A percentile compares a stretch with the other conserved stretches of the same genome.
phyloP scores from a whole-genome alignment of 2,797 vertebrate genomes.

The Oreochromis mossambicus region DNA sequence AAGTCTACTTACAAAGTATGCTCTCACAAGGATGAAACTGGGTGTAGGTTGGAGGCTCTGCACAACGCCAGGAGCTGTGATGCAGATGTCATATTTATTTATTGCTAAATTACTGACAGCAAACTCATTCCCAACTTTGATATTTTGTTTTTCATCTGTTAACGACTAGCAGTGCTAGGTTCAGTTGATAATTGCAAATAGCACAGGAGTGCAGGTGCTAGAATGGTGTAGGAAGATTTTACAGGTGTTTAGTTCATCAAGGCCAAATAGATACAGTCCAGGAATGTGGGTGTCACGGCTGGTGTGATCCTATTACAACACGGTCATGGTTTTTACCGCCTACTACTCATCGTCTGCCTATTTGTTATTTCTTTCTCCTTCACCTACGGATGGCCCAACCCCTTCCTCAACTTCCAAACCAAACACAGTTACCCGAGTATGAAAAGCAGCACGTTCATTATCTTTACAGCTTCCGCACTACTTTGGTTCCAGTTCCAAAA shows the following conservation, averaged over 20 bases:
- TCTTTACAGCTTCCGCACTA: constrained; percentile 10
- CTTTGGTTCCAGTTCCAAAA: not conserved
- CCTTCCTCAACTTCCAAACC: not conserved
- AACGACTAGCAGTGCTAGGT: not conserved
- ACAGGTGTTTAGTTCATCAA: not conserved
- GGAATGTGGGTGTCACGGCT: not conserved
- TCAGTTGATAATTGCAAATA: not conserved
- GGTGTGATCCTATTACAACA: not conserved
- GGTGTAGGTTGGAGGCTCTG: not conserved
- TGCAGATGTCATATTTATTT: not conserved
- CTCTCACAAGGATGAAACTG: not conserved
- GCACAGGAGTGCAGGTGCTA: not conserved
- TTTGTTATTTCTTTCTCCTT: not conserved
- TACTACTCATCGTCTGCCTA: not conserved
- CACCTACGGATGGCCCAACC: not conserved
- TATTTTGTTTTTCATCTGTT: not conserved
- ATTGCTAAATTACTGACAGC: not conserved
- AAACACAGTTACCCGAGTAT: constrained; percentile 13
- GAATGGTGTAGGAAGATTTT: not conserved
- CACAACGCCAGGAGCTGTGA: not conserved
- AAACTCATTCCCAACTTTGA: not conserved
- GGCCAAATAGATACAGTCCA: not conserved
- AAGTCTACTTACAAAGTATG: not conserved
- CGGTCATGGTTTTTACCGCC: not conserved
- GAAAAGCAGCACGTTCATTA: constrained; percentile 13